A percentile compares a stretch with the other conserved stretches of the same genome.
These are phyloP conservation scores for Venusia cambrica DNA, from an alignment of 2,888 invertebrate species.

Conservation along the genomic window DNA sequence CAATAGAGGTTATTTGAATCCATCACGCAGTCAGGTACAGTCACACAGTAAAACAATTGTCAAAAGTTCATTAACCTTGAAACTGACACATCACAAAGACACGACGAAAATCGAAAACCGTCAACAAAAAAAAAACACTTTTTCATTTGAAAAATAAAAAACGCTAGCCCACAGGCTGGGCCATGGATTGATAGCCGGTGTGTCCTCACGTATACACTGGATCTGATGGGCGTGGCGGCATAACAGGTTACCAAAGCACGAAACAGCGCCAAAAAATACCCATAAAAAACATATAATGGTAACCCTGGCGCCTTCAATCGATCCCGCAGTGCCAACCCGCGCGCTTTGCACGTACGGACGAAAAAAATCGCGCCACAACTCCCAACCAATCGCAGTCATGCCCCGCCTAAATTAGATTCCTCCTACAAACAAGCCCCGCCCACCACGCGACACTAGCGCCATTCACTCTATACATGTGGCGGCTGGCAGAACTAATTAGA, in stretches of 20 bases:
- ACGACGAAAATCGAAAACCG: constrained; percentile 61
- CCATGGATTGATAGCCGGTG: constrained; percentile 65
- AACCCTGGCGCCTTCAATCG: constrained; percentile 72
- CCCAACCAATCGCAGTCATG: constrained; percentile 50
- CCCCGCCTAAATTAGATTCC: constrained; percentile 53
- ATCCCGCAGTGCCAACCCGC: constrained; percentile 72
- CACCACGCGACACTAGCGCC: constrained; percentile 55
- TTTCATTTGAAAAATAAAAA: constrained; percentile 45
- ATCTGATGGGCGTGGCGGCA: constrained; percentile 67
- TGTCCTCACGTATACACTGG: constrained; percentile 61
- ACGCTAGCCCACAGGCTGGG: constrained; percentile 63
- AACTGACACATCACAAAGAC: constrained; percentile 60
- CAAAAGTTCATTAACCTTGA: constrained; percentile 34
- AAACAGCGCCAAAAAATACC: constrained; percentile 76
- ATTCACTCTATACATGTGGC: constrained; percentile 62
- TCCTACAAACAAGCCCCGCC: constrained; percentile 56
- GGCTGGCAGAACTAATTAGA: constrained; percentile 61
- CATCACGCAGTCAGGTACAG: constrained; percentile 8
- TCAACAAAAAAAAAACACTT: constrained; percentile 60
- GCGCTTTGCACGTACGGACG: constrained; percentile 61
- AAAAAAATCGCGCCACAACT: constrained; percentile 65
- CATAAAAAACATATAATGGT: constrained; percentile 80
- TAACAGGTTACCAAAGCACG: constrained; percentile 76
- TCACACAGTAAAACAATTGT: constrained; percentile 29
- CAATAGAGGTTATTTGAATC: too few species aligned